A percentile compares a stretch with the other conserved stretches of the same genome.
These are phyloP conservation scores for Lophotriccus pileatus DNA, from an alignment of 2,797 vertebrate genomes.

Conservation along the genomic window DNA sequence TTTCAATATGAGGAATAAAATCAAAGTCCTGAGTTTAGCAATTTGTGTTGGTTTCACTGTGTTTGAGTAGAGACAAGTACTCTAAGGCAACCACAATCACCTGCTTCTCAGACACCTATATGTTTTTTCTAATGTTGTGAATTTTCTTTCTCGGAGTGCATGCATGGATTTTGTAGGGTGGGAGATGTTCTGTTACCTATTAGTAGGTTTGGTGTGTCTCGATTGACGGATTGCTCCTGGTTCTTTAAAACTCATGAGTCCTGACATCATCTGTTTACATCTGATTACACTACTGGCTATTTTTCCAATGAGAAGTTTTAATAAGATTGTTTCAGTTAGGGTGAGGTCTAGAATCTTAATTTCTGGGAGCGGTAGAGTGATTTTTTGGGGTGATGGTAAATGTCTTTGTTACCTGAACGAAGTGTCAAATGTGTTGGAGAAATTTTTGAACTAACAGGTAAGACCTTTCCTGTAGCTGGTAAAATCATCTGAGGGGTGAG, in stretches of 20 bases:
- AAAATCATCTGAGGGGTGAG: background rate
- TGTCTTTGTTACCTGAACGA: background rate
- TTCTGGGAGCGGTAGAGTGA: background rate
- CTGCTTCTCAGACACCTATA: background rate
- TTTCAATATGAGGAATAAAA: background rate
- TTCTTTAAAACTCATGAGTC: background rate
- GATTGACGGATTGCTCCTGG: background rate
- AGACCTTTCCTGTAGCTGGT: background rate
- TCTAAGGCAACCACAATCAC: background rate
- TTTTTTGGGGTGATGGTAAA: background rate
- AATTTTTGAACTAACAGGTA: background rate
- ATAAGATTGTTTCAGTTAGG: background rate
- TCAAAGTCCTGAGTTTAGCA: background rate
- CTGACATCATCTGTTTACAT: background rate
- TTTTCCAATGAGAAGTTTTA: background rate
- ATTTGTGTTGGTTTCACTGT: background rate
- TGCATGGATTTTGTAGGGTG: background rate
- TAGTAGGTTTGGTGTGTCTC: background rate
- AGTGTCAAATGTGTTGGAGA: background rate
- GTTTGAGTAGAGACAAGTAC: background rate
- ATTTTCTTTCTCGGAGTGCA: fast-evolving
- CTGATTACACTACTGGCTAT: background rate
- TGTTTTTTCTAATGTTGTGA: background rate
- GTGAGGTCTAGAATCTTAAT: background rate
- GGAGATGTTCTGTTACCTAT: background rate